Base-by-base conservation (phyloP, 2,113 vertebrate species). In the Percopsis transmontana region DNA sequence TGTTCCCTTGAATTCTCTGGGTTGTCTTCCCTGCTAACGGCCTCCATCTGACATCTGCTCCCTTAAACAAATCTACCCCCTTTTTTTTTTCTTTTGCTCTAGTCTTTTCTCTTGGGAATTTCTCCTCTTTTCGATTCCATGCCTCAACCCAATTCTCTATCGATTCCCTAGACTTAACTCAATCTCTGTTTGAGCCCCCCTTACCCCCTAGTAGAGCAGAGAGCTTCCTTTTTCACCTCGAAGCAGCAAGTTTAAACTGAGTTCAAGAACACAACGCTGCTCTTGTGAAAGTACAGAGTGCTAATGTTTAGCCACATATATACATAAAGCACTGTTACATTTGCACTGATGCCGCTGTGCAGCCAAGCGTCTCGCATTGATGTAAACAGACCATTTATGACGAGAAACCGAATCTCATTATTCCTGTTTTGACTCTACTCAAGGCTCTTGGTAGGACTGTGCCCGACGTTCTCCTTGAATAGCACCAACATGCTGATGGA, bases 381-480 rank as follows among this genome's bases (percentile, higher is more conserved):
- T 80, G 74, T 78, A 85, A 82, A 85, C 71, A 85, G 58, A 79
- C 65, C 53, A 44, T 70, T 80, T 72, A 66, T 41, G 55, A 68
- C 72, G 74, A 80, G 75, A 79, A 73, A 39, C 62, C 79, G 70
- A 39, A 50, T 63, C 61, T 82, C 77, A 62, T 80, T 84, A 84
- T 75, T 75, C 65, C 72, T 51, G 65, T 59, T 58, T 44, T 24
- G 53, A 65, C 62, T 72, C 59, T 61, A 79, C 54, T 69, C 9
- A 20, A 62, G 51, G 39, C 68, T 68, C 40, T 72, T 47, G 66
- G 60, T 69, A 54, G 62, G 16, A 2, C 52, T 71, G 71, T 62
- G 69, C 62, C 56, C 75, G 79, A 82, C 6, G 18, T 12, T 52
- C 47, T 48, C 56, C 23, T 24, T 52, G 47, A 64, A 74, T 15